Base-by-base conservation (phyloP, 1,140 invertebrate species). In the Apis cerana region DNA sequence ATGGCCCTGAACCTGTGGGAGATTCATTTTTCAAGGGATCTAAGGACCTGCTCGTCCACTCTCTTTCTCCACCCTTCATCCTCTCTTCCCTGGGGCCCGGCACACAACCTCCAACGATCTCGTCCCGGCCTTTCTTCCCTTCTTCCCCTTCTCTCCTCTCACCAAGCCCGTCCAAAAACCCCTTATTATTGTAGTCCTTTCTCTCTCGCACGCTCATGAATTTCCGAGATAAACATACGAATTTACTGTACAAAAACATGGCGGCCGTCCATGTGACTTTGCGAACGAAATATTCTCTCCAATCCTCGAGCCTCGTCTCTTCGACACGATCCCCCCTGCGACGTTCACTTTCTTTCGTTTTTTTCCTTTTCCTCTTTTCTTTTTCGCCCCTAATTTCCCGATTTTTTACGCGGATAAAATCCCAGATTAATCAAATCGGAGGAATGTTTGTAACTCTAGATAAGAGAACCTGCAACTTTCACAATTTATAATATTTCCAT, bases 1-100 rank as follows among this genome's bases (percentile, higher is more conserved):
- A 72, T 71, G 83, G 75, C 80, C 85, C 89, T 89, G 86, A 84
- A 86, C 79, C 79, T 87, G 81, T 86, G 61, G 82, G 82, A 88
- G 90, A 91, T 90, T 91, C 90, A 91, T 91, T 91, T 90, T 89
- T 91, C 90, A 90, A 91, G 86, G 83, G 88, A 90, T 85, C 87
- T 90, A 90, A 90, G 90, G 90, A 89, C 89, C 90, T 90, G 86
- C 80, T 90, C 74, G 87, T 88, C 75, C 87, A 70, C 80, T 89
- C 80, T 82, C 61, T 0, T 50, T 54, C 27, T 52, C 65, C 33
- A 43, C 69, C 52, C 43, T 8, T 62, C 70, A 15, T 17, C 67
- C 74, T 15, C 72, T 43, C 23, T 33, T 7, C 52, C 27, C 52
- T 13, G 12, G 56, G 3, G 9, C 23, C 27, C 0, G 17, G 23